Evolutionary conservation across 2,113 vertebrate genomes (phyloP).

Genomic region (Callipepla squamata): DNA sequence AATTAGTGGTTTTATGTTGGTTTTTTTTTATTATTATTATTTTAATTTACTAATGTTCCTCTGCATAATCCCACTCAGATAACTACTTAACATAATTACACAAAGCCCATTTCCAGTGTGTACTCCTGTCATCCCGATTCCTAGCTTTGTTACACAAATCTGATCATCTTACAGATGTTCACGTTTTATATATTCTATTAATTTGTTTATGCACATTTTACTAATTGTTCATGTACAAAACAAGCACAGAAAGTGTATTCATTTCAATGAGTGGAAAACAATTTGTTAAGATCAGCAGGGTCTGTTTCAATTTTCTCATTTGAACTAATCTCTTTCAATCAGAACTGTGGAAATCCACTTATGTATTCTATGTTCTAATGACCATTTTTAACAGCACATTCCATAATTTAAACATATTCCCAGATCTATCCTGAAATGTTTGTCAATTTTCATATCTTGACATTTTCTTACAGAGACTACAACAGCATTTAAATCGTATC

Average conservation of each 20-base stretch:
- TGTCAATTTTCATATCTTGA: background rate
- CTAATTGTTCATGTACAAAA: background rate
- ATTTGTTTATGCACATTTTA: background rate
- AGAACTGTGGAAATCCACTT: background rate
- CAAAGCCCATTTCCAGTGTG: background rate
- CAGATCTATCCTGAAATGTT: background rate
- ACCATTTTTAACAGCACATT: background rate
- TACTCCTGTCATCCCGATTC: background rate
- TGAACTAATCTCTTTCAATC: background rate
- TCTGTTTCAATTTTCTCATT: background rate
- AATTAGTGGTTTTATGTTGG: background rate
- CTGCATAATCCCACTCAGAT: background rate
- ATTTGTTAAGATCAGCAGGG: background rate
- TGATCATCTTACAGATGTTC: background rate
- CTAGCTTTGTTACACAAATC: background rate
- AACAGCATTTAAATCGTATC: background rate
- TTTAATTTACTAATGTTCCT: background rate
- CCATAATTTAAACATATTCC: background rate
- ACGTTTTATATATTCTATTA: background rate
- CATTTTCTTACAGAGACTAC: background rate
- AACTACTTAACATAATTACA: background rate
- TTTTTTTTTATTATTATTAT: background rate
- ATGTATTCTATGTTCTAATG: background rate
- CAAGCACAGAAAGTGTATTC: background rate
- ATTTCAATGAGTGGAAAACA: background rate